Evolutionary conservation across 2,113 vertebrate species (phyloP), one percentile per base, ranked within the genome.

Genomic region (Typhlomys cinereus): DNA sequence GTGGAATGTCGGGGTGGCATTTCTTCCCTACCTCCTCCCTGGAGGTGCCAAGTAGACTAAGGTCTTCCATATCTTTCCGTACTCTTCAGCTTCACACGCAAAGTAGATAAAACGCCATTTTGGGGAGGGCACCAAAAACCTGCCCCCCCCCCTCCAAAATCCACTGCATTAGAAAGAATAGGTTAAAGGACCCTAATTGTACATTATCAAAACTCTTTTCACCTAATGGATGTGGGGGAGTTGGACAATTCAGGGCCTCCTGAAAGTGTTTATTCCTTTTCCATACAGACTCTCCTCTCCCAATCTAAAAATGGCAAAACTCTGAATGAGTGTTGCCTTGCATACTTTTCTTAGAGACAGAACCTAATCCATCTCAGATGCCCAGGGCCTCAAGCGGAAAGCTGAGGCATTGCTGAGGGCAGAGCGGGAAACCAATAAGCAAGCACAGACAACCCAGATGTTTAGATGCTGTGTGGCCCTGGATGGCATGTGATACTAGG

Each of bases 401-500:
- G 59, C 90, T 4, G 4, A 61, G 48, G 17, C 61, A 75, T 74
- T 23, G 7, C 69, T 27, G 36, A 27, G 64, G 64, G 70, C 75
- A 41, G 21, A 27, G 20, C 59, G 44, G 36, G 39, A 50, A 88
- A 27, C 54, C 41, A 67, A 9, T 89, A 75, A 94, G 48, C 81
- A 12, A 92, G 34, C 31, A 4, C 73, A 69, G 76, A 71, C 0
- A 3, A 91, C 93, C 46, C n/a, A 91, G 69, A 85, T 92, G n/a
- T n/a, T n/a, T n/a, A n/a, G n/a, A n/a, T n/a, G n/a, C n/a, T n/a
- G n/a, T n/a, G 66, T 70, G 52, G 95, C 70, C 89, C 94, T 91
- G 29, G 39, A 44, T 66, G 95, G 89, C 80, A 73, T 62, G 82
- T 18, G 3, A 84, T 73, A 67, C 82, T 66, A 86, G 94, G 89